Evolutionary conservation across 2,797 vertebrate genomes (phyloP).

Genomic region (Karalla daura): DNA sequence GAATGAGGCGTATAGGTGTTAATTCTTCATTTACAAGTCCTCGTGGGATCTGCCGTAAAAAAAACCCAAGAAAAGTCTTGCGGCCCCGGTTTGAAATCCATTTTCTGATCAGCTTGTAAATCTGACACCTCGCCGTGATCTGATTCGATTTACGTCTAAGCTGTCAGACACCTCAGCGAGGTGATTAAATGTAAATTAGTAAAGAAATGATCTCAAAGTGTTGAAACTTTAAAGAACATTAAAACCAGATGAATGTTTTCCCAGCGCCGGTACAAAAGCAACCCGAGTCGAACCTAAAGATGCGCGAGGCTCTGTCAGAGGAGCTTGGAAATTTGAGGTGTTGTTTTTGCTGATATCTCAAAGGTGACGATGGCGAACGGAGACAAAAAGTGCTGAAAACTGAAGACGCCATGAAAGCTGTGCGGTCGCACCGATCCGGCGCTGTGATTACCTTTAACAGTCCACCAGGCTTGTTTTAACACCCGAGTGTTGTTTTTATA

Average conservation of each 20-base stretch:
- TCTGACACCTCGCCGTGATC: slow-evolving; percentile 30
- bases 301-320: not conserved
- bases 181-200: slow-evolving; percentile 15
- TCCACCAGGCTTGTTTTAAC: slow-evolving; percentile 1
- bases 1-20: slow-evolving; percentile 35
- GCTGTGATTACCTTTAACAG: slow-evolving; percentile 13
- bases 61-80: slow-evolving; percentile 26
- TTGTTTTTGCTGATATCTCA: too few species aligned
- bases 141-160: slow-evolving; percentile 25
- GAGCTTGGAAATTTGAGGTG: too few species aligned
- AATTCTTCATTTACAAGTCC: slow-evolving; percentile 51
- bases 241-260: too few species aligned
- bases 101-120: slow-evolving; percentile 34
- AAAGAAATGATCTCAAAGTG: too few species aligned
- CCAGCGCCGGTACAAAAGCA: slow-evolving; percentile 8
- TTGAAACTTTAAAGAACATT: too few species aligned
- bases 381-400: slow-evolving; percentile 1
- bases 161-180: slow-evolving; percentile 5
- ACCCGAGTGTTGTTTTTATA: slow-evolving; percentile 28
- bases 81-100: slow-evolving; percentile 15
- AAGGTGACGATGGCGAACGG: slow-evolving; percentile 8
- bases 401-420: not conserved
- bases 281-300: slow-evolving; percentile 10
- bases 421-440: not conserved
- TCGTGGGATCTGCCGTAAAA: slow-evolving; percentile 20